Evolutionary conservation across 2,797 vertebrate genomes (phyloP).

Genomic region (Sebastes goodei): DNA sequence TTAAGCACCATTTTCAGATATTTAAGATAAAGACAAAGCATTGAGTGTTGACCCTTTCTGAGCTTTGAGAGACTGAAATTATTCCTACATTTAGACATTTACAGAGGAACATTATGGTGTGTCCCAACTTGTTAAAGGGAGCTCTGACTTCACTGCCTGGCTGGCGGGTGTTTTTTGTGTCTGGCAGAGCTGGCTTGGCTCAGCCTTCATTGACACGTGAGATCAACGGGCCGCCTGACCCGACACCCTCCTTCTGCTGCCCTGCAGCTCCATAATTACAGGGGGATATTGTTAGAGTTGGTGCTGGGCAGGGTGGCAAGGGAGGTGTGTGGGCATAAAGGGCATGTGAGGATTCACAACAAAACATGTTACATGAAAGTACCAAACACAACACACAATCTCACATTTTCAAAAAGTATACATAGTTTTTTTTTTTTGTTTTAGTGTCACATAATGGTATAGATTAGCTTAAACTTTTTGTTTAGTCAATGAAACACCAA

Average conservation of each 20-base stretch:
- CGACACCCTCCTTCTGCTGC: constrained; percentile 48
- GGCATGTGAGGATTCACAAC: not conserved
- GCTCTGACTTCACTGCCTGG: constrained; percentile 34
- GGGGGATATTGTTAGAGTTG: constrained; percentile 64
- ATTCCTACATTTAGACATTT: not conserved
- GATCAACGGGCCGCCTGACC: constrained; percentile 56
- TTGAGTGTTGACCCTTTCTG: not conserved
- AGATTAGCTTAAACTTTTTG: not conserved
- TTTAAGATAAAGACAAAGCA: not conserved
- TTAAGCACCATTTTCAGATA: not conserved
- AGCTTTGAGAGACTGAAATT: constrained; percentile 1
- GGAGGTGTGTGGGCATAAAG: not conserved
- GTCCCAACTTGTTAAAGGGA: constrained; percentile 56
- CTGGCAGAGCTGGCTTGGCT: constrained; percentile 58
- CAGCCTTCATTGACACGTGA: constrained; percentile 69
- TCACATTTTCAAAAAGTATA: not conserved
- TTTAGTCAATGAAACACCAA: not conserved
- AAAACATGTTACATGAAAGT: not conserved
- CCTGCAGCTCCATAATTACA: constrained; percentile 57
- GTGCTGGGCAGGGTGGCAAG: constrained; percentile 27
- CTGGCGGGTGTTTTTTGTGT: constrained; percentile 68
- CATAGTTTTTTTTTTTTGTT: not conserved
- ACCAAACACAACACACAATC: not conserved
- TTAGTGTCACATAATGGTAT: not conserved
- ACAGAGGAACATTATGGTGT: constrained; percentile 14